Percentiles rank a stretch among this genome's conserved stretches.
Conservation (phyloP, 1,140 invertebrate genomes). For the Physella acuta region DNA sequence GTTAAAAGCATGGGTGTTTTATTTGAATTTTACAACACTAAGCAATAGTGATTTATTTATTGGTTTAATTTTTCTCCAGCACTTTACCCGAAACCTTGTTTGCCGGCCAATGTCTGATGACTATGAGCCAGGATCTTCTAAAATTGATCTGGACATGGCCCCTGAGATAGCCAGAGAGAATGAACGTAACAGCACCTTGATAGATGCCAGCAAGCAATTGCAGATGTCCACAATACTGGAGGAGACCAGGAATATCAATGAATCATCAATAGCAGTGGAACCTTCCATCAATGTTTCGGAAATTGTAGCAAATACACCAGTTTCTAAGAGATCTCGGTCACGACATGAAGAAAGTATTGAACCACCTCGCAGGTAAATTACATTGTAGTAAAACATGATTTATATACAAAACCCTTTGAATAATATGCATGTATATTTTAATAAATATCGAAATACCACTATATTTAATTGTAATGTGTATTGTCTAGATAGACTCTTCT, state of each 20-base stretch:
- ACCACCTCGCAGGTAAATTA: no score
- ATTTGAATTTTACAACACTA: background rate
- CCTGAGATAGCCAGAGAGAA: slow-evolving; percentile 23
- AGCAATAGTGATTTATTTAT: background rate
- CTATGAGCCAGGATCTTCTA: slow-evolving; percentile 19
- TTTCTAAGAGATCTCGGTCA: background rate
- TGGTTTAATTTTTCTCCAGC: background rate
- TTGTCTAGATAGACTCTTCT: background rate
- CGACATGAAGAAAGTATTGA: no score
- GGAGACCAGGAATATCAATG: slow-evolving; percentile 30
- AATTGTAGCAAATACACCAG: background rate
- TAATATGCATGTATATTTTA: no score
- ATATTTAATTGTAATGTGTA: background rate
- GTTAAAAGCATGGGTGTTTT: background rate
- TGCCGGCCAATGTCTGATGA: slow-evolving; percentile 22
- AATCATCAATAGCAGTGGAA: background rate
- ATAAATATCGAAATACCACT: no score
- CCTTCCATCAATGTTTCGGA: slow-evolving; percentile 2
- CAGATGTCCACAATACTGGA: slow-evolving; percentile 45
- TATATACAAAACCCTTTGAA: no score
- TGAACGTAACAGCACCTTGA: slow-evolving; percentile 20
- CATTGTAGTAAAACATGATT: no score
- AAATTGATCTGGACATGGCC: slow-evolving; percentile 22
- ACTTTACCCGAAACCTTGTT: slow-evolving; percentile 11
- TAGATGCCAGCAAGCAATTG: slow-evolving; percentile 30